Evolutionary conservation across 1,140 invertebrate genomes (phyloP), one percentile per base, ranked within the genome.

Genomic region (Brachionus rotundiformis): DNA sequence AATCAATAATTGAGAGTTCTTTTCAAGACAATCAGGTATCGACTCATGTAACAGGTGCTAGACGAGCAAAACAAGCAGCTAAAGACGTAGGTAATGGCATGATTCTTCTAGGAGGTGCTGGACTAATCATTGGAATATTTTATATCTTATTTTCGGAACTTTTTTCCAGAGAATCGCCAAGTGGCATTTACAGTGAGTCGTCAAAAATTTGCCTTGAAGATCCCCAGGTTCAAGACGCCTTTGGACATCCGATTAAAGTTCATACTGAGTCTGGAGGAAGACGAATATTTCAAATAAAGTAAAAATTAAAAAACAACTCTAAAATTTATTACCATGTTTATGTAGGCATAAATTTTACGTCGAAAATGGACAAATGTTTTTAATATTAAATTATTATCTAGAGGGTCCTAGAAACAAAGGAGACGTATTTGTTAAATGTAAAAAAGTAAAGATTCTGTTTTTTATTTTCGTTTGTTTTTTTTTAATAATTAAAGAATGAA

Each of bases 211-310:
- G 79, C 6, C 3, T 81, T 1, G 13, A 47, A 41, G 25, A 81
- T 49, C 11, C 39, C 13, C 0, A 81, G 16, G 33, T 81, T 29
- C 79, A 81, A 47, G 79, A 81, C n/a, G 79, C 79, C 6, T 29
- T 81, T n/a, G 79, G 79, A 19, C 7, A 36, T 29, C 79, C 79
- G 31, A 81, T 81, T 19, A 63, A 63, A 31, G 79, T 63, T 27
- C 23, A 16, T 33, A 19, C 79, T 11, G 54, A 81, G 16, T 65
- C 54, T 2, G 33, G 54, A 2, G 54, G 54, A 29, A 41, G 54
- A 41, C 54, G 54, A 16, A 31, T 79, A 10, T 79, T 79, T 41
- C 76, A 79, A 27, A 79, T 79, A 8, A 79, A 63, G 76, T 79
- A 59, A 41, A 19, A 19, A 2, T 16, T 41, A 13, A 13, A 49